Conservation (phyloP, 2,888 invertebrate genomes). For the Drosophila koepferae region DNA sequence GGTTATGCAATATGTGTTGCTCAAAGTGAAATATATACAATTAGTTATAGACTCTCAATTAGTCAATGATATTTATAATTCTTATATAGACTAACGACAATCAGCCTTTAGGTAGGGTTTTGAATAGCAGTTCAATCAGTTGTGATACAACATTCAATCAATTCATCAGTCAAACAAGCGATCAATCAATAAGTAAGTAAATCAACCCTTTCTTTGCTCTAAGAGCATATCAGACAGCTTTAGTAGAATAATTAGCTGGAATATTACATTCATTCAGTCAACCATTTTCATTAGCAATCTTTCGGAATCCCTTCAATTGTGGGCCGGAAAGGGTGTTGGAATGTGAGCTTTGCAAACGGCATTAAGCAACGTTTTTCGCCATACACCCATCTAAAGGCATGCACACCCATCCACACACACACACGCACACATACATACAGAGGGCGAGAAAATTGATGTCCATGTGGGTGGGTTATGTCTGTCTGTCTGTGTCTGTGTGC, state of each 20-base stretch:
- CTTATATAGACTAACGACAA: too few relatives aligned
- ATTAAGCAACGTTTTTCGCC: conserved; percentile 14
- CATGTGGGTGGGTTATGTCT: conserved; percentile 13
- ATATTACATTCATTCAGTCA: neutral
- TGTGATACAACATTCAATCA: neutral
- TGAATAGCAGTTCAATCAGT: too few relatives aligned
- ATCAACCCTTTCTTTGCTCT: neutral
- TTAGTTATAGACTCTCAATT: neutral
- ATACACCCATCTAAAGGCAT: conserved; percentile 1
- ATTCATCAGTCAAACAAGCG: neutral
- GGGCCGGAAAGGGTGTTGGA: conserved; percentile 25
- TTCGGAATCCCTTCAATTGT: neutral
- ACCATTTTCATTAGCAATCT: neutral
- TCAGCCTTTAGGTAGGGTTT: too few relatives aligned
- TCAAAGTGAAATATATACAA: neutral
- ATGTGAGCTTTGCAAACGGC: conserved; percentile 15
- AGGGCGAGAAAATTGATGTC: conserved; percentile 53
- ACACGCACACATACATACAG: conserved; percentile 15
- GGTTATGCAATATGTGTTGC: neutral
- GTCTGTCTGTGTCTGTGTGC: conserved; percentile 35
- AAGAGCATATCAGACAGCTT: neutral
- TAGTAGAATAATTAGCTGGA: neutral
- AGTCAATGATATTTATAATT: neutral
- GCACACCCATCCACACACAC: conserved; percentile 16
- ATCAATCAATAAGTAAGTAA: neutral